phyloP scores from a whole-genome alignment of 2,888 invertebrate species.

The Acrocyrtus sp. region DNA sequence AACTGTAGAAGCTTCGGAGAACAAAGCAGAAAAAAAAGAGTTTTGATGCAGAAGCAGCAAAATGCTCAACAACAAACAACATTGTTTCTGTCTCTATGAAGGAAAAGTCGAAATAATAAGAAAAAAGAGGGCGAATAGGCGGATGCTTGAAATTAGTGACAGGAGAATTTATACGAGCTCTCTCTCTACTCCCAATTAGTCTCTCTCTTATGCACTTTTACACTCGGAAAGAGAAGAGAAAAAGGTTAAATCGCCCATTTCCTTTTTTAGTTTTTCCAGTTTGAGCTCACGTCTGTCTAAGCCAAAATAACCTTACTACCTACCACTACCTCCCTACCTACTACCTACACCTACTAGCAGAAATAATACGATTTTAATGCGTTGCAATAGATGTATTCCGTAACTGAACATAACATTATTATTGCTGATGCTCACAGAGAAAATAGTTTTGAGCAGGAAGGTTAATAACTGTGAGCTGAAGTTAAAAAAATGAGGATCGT shows the following conservation, averaged over 20 bases:
- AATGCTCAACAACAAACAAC: no score
- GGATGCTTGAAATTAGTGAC: conserved; percentile 55
- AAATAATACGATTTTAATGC: conserved; percentile 21
- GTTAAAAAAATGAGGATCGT: background rate
- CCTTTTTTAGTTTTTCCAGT: conserved; percentile 47
- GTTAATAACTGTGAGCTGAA: background rate
- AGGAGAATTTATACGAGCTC: conserved; percentile 53
- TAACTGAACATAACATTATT: background rate
- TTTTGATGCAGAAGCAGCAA: no score
- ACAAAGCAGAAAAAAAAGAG: conserved; percentile 4
- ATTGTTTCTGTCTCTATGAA: background rate
- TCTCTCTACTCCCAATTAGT: conserved; percentile 49
- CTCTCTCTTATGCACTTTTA: conserved; percentile 21
- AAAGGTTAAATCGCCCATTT: conserved; percentile 53
- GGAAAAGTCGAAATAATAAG: background rate
- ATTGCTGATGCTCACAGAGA: background rate
- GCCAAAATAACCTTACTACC: conserved; percentile 1
- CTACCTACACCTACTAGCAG: no score
- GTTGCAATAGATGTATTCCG: conserved; percentile 10
- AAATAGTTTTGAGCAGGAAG: background rate
- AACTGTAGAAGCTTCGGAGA: no score
- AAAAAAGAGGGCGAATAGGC: conserved; percentile 47
- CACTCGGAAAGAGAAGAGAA: conserved; percentile 19
- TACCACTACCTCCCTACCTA: no score
- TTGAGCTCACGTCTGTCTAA: background rate